Percentiles rank a stretch among this genome's conserved stretches.
phyloP scores from a whole-genome alignment of 2,888 invertebrate species.

The Heliothis peltigera region DNA sequence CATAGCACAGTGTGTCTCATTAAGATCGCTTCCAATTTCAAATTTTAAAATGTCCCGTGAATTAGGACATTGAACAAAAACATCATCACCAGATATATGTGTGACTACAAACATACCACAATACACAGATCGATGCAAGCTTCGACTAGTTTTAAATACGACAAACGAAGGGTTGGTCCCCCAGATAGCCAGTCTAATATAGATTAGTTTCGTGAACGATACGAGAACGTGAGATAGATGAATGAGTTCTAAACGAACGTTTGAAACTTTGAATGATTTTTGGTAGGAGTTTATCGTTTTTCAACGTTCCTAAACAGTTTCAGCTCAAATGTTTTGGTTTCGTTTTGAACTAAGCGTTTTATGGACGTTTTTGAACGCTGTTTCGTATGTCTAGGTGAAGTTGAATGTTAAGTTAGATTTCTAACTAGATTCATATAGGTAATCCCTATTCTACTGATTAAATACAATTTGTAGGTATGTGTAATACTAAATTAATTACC shows the following conservation, averaged over 20 bases:
- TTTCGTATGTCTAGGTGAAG: not conserved
- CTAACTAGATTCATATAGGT: too few relatives aligned
- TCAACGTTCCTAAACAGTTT: not conserved
- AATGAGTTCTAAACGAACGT: conserved; percentile 17
- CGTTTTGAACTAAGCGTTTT: not conserved
- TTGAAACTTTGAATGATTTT: conserved; percentile 20
- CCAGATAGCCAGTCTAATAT: conserved; percentile 52
- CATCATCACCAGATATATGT: conserved; percentile 54
- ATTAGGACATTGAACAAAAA: conserved; percentile 22
- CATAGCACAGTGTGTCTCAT: not conserved
- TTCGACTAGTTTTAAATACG: conserved; percentile 78
- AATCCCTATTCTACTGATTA: too few relatives aligned
- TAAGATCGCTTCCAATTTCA: not conserved
- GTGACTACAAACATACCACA: conserved; percentile 61
- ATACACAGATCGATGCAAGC: conserved; percentile 76
- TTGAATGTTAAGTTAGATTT: too few relatives aligned
- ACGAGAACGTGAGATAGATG: conserved; percentile 42
- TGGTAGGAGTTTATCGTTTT: conserved; percentile 4
- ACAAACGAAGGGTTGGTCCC: conserved; percentile 82
- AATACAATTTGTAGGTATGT: too few relatives aligned
- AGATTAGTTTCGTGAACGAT: conserved; percentile 62
- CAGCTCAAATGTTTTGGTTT: not conserved
- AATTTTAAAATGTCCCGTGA: not conserved
- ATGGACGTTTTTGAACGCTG: not conserved
- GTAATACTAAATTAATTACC: too few relatives aligned